A percentile compares a stretch with the other conserved stretches of the same genome.
Conservation (phyloP, 2,888 invertebrate genomes). For the Nemoura dubitans region DNA sequence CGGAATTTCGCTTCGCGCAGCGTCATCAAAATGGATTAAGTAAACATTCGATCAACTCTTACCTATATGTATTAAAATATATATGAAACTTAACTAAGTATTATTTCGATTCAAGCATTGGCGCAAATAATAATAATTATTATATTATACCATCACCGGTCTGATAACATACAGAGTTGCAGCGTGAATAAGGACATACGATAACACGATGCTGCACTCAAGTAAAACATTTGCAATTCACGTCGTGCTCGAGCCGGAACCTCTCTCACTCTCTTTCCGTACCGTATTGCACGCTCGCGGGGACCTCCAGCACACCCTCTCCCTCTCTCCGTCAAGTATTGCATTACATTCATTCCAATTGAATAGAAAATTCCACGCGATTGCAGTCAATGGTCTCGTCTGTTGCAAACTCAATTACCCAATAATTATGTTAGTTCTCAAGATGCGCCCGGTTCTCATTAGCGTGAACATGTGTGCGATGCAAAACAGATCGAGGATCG, state of each 20-base stretch:
- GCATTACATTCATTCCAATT: constrained; percentile 38
- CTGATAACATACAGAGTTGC: background rate
- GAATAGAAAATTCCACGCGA: constrained; percentile 45
- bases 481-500: background rate
- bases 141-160: background rate
- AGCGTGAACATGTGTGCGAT: background rate
- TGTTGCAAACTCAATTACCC: background rate
- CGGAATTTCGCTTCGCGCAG: background rate
- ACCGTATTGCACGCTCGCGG: too few species aligned
- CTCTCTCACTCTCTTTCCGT: background rate
- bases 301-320: too few species aligned
- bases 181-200: background rate
- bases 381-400: background rate
- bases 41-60: background rate
- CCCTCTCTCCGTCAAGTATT: background rate
- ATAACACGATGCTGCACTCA: background rate
- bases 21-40: background rate
- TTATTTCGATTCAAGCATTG: background rate
- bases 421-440: constrained; percentile 13
- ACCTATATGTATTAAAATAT: background rate
- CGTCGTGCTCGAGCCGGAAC: too few species aligned
- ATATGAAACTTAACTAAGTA: background rate
- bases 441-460: background rate
- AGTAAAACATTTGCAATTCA: background rate
- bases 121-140: background rate